Conservation (phyloP, 2,113 vertebrate species). For the Sorex fumeus region DNA sequence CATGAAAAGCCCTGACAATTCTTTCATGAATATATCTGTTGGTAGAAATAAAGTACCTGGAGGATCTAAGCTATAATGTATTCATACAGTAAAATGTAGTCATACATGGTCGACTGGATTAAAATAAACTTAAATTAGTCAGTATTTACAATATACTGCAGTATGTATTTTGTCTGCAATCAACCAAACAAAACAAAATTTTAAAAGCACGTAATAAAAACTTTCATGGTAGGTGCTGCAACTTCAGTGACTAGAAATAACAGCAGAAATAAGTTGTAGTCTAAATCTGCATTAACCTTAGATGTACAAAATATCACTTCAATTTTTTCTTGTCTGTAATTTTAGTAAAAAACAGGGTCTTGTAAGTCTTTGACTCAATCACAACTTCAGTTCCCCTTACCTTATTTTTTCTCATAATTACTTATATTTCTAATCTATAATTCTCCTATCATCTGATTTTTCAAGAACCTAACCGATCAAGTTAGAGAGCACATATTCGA, state of each 20-base stretch:
- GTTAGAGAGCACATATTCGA: not conserved
- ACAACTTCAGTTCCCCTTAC: not conserved
- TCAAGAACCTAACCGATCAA: not conserved
- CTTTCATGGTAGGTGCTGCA: not conserved
- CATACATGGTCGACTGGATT: not conserved
- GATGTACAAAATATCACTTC: not conserved
- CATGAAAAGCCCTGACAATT: not conserved
- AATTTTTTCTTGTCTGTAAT: too few species aligned
- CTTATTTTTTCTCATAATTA: not conserved
- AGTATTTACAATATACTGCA: not conserved
- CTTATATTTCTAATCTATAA: not conserved
- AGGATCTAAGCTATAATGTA: not conserved
- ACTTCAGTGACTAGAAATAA: not conserved
- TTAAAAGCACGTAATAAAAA: constrained; percentile 40
- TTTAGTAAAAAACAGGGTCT: too few species aligned
- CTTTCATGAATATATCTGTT: not conserved
- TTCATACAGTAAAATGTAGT: not conserved
- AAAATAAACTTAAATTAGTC: constrained; percentile 26
- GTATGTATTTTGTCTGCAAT: not conserved
- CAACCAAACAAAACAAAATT: constrained; percentile 16
- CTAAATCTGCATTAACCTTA: constrained; percentile 24
- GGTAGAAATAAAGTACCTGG: not conserved
- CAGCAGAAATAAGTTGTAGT: not conserved
- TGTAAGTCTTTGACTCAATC: not conserved
- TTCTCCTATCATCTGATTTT: not conserved